These are phyloP conservation scores for Lindbergichthys nudifrons DNA, from an alignment of 2,797 vertebrate species.

Conservation along the genomic window DNA sequence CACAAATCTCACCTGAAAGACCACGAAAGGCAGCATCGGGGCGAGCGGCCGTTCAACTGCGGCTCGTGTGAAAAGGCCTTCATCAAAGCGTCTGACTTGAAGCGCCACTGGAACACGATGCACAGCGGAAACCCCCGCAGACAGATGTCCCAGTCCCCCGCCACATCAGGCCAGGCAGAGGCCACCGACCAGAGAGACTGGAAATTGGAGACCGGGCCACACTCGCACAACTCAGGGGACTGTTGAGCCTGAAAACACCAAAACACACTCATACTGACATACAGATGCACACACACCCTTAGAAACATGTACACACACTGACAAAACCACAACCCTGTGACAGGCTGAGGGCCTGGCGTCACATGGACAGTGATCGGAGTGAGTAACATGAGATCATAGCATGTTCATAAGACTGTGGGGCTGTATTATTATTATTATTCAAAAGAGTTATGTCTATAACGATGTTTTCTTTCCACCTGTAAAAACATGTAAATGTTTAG, in stretches of 20 bases:
- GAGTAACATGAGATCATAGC: slow-evolving; percentile 66
- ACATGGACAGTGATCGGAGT: slow-evolving; percentile 65
- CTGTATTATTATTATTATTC: slow-evolving; percentile 79
- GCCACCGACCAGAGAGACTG: slow-evolving; percentile 89
- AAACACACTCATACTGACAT: slow-evolving; percentile 24
- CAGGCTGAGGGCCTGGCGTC: slow-evolving; percentile 44
- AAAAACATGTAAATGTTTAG: slow-evolving; percentile 85
- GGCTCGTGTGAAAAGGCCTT: slow-evolving; percentile 98
- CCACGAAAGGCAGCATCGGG: slow-evolving; percentile 95
- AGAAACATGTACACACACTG: slow-evolving; percentile 57
- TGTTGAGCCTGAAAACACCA: slow-evolving; percentile 63
- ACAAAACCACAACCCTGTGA: slow-evolving; percentile 65
- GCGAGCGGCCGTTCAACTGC: slow-evolving; percentile 98
- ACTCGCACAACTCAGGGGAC: slow-evolving; percentile 82
- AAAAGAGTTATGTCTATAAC: slow-evolving; percentile 74
- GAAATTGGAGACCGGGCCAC: slow-evolving; percentile 93
- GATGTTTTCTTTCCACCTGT: slow-evolving; percentile 79
- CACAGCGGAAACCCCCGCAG: slow-evolving; percentile 91
- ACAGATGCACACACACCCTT: slow-evolving; percentile 34
- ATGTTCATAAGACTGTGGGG: slow-evolving; percentile 79
- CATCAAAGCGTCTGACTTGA: slow-evolving; percentile 98
- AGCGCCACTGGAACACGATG: slow-evolving; percentile 99
- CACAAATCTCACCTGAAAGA: slow-evolving; percentile 99
- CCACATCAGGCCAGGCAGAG: slow-evolving; percentile 87
- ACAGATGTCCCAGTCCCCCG: slow-evolving; percentile 91